Base-by-base conservation (phyloP, 2,888 invertebrate species). In the Morpho helenor region DNA sequence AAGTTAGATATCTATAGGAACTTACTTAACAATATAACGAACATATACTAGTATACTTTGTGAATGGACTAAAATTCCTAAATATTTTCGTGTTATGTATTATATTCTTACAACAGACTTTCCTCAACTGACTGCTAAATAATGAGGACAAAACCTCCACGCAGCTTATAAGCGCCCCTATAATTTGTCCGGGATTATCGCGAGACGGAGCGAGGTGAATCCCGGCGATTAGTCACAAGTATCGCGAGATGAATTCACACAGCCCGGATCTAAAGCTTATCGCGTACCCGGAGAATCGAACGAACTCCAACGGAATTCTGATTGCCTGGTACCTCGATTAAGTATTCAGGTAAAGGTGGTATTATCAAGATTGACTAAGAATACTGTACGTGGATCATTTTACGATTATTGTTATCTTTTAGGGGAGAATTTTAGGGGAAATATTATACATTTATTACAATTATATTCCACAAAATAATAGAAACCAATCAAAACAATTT, bases 211-310 rank as follows among this genome's bases (percentile, higher is more conserved):
- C 76, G 79, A 77, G 77, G 75, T 74, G 80, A 84, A 87, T 87
- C 88, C 87, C 74, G 70, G 77, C 87, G 89, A 89, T 89, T 89
- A 89, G 89, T 88, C 87, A 85, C 85, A 84, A 87, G 85, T 81
- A 85, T 84, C 85, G 82, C 84, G 79, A 76, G 80, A 82, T 72
- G 73, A 75, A 73, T 75, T 73, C 71, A 66, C 72, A 73, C 68
- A 68, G 71, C 60, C 63, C 65, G 68, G 72, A 72, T 68, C 68
- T 69, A 64, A 63, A 72, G 84, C 83, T 85, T 84, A 84, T 84
- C 84, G 75, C 72, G 63, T 68, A 70, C 69, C 70, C 61, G 66
- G 68, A 62, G 72, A 69, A 70, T 68, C 72, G 75, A 76, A 76
- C 72, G 77, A 73, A 85, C 87, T 77, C 77, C 71, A 73, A 65